A percentile compares a stretch with the other conserved stretches of the same genome.
phyloP scores from a whole-genome alignment of 1,140 invertebrate species.

The Pantala flavescens region DNA sequence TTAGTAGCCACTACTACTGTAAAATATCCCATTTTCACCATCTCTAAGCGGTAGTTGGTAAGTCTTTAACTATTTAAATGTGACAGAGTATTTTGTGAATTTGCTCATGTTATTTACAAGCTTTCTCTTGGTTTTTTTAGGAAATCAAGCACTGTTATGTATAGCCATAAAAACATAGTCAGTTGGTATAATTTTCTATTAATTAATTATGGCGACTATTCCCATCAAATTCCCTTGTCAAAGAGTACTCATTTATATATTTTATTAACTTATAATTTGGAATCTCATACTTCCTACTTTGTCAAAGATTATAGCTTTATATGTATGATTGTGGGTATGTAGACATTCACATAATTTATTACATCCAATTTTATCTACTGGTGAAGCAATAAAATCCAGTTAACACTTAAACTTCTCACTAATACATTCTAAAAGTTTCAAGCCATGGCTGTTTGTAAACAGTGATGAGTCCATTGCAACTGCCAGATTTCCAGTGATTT shows the following conservation, averaged over 20 bases:
- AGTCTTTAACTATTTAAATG: slow-evolving; percentile 8
- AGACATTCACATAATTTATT: background rate
- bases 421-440: background rate
- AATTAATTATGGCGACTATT: no score
- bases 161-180: slow-evolving; percentile 4
- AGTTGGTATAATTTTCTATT: background rate
- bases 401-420: background rate
- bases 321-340: background rate
- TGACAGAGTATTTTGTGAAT: slow-evolving; percentile 2
- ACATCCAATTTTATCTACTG: background rate
- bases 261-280: background rate
- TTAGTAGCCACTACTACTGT: slow-evolving; percentile 5
- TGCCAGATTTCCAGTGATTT: background rate
- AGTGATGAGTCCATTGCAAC: background rate
- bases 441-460: no score
- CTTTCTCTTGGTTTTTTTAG: slow-evolving; percentile 7
- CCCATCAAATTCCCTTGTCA: slow-evolving; percentile 2
- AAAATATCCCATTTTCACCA: slow-evolving; percentile 7
- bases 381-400: slow-evolving; percentile 7
- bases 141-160: slow-evolving; percentile 6
- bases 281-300: background rate
- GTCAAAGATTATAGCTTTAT: background rate
- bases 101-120: slow-evolving; percentile 6
- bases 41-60: slow-evolving; percentile 4
- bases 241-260: background rate